Evolutionary conservation across 2,888 invertebrate genomes (phyloP).

Genomic region (Aricia artaxerxes): DNA sequence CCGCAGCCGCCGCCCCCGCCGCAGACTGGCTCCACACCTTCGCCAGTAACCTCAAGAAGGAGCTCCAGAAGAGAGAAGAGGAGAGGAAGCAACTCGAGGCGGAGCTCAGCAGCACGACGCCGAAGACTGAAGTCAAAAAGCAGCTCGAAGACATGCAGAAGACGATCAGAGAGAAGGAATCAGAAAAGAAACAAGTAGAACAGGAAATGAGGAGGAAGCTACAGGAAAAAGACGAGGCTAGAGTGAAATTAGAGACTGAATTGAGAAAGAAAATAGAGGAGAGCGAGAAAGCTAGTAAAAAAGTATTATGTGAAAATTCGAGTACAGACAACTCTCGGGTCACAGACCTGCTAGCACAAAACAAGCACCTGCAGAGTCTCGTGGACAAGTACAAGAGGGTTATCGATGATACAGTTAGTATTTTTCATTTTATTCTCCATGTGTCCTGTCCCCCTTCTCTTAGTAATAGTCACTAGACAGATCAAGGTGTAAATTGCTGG

Average conservation of each 20-base stretch:
- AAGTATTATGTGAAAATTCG: slow-evolving; percentile 31
- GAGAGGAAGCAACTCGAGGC: slow-evolving; percentile 40
- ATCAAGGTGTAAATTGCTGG: too few relatives aligned
- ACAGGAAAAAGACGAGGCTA: slow-evolving; percentile 39
- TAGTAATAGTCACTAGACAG: neutral
- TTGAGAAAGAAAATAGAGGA: slow-evolving; percentile 42
- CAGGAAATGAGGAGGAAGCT: slow-evolving; percentile 43
- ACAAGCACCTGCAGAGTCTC: slow-evolving; percentile 82
- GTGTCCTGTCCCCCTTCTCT: neutral
- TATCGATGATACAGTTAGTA: slow-evolving; percentile 88
- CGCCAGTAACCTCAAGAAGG: slow-evolving; percentile 58
- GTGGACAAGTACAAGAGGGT: slow-evolving; percentile 86
- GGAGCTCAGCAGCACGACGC: slow-evolving; percentile 31
- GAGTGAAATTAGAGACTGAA: slow-evolving; percentile 40
- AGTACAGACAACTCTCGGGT: slow-evolving; percentile 53
- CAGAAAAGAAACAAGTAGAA: slow-evolving; percentile 40
- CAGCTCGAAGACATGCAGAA: slow-evolving; percentile 39
- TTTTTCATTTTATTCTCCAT: slow-evolving; percentile 8
- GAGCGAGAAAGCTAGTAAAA: slow-evolving; percentile 34
- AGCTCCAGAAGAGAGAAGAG: slow-evolving; percentile 48
- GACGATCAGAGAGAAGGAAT: slow-evolving; percentile 39
- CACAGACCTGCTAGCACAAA: slow-evolving; percentile 80
- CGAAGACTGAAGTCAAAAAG: slow-evolving; percentile 36
- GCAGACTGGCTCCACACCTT: slow-evolving; percentile 60
- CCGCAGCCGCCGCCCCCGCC: slow-evolving; percentile 44